Conservation (phyloP, 2,888 invertebrate genomes). For the Anodontia alba region DNA sequence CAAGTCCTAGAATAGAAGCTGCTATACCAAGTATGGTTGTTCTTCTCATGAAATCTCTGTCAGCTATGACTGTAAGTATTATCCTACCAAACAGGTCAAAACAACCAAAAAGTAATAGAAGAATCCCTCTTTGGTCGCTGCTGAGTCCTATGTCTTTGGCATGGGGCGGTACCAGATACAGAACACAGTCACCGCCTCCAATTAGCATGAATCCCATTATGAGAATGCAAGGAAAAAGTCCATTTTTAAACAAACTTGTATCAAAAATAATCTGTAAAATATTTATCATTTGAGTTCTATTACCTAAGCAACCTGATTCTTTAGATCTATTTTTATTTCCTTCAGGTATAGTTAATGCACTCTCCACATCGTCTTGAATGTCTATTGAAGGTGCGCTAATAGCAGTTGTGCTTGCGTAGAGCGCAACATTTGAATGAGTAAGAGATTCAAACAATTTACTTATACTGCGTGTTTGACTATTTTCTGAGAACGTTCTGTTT, state of each 20-base stretch:
- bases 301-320: background rate
- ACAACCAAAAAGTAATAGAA: conserved; percentile 48
- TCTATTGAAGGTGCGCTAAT: conserved; percentile 26
- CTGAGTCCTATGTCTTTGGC: conserved; percentile 47
- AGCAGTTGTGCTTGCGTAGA: conserved; percentile 43
- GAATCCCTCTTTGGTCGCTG: conserved; percentile 34
- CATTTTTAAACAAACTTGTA: conserved; percentile 25
- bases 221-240: conserved; percentile 45
- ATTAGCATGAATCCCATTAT: conserved; percentile 43
- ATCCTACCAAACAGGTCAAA: conserved; percentile 41
- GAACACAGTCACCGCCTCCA: background rate
- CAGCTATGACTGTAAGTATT: conserved; percentile 34
- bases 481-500: background rate
- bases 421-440: conserved; percentile 39
- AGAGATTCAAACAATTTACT: conserved; percentile 42
- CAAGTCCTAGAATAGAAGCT: conserved; percentile 28
- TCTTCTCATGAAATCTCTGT: conserved; percentile 42
- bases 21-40: conserved; percentile 43
- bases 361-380: background rate
- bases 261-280: conserved; percentile 25
- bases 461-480: background rate
- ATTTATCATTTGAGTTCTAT: background rate
- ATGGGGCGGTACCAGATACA: conserved; percentile 40
- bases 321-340: background rate
- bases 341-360: background rate